phyloP scores from a whole-genome alignment of 2,113 vertebrate species.

The Scopus umbretta region DNA sequence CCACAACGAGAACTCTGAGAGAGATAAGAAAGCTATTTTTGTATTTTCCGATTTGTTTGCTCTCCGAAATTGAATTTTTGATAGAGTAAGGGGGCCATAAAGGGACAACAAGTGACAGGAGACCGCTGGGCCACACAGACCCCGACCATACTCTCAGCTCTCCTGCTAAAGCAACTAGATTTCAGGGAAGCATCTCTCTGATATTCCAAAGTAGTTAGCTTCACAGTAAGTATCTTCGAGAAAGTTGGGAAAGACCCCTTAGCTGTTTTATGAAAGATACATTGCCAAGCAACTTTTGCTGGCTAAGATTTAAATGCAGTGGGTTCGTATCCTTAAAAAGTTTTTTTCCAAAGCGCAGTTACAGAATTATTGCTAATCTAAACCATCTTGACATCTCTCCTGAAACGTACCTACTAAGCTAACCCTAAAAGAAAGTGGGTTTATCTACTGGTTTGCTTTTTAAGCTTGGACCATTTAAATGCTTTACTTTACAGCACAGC shows the following conservation, averaged over 20 bases:
- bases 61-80: neutral
- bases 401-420: neutral
- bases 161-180: neutral
- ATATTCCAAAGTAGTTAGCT: neutral
- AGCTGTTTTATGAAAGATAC: neutral
- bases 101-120: neutral
- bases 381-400: neutral
- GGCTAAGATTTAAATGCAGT: neutral
- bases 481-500: neutral
- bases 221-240: neutral
- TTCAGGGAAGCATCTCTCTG: neutral
- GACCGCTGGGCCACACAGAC: neutral
- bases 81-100: neutral
- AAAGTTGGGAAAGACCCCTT: neutral
- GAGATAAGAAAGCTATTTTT: neutral
- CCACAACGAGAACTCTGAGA: neutral
- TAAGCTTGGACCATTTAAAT: neutral
- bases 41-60: neutral
- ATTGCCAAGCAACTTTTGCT: neutral
- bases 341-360: neutral
- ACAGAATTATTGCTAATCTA: neutral
- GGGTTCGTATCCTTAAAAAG: neutral
- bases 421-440: neutral
- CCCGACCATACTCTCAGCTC: neutral
- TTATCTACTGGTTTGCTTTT: neutral